phyloP scores from a whole-genome alignment of 2,113 vertebrate species.

The Odontesthes bonariensis region DNA sequence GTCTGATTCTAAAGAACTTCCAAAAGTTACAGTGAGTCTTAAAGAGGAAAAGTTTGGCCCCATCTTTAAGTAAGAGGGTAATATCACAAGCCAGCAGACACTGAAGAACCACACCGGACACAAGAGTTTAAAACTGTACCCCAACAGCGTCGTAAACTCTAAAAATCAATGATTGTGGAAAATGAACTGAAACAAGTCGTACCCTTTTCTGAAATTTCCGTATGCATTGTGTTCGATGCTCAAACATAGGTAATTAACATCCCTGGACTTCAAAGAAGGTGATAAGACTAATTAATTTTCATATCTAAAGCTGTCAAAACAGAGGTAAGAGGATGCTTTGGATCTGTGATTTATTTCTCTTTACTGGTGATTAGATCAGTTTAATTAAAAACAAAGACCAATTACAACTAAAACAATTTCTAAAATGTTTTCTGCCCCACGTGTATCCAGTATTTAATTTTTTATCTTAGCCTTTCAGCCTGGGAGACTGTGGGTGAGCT shows the following conservation, averaged over 20 bases:
- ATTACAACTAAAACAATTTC: constrained; percentile 39
- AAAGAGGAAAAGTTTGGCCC: constrained; percentile 20
- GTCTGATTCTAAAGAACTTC: constrained; percentile 33
- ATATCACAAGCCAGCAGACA: constrained; percentile 23
- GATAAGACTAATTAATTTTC: constrained; percentile 71
- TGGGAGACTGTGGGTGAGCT: background rate
- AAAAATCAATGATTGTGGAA: constrained; percentile 22
- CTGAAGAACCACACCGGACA: background rate
- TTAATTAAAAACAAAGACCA: constrained; percentile 25
- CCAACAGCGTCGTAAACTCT: background rate
- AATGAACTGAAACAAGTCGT: constrained; percentile 21
- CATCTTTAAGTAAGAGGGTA: constrained; percentile 17
- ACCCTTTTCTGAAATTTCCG: constrained; percentile 9
- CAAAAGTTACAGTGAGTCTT: constrained; percentile 27
- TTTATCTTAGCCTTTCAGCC: background rate
- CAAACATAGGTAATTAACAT: constrained; percentile 32
- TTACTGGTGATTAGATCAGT: constrained; percentile 35
- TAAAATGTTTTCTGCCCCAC: constrained; percentile 24
- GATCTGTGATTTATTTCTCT: constrained; percentile 39
- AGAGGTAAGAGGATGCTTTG: constrained; percentile 46
- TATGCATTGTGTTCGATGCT: constrained; percentile 19
- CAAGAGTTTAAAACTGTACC: background rate
- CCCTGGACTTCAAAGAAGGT: constrained; percentile 38
- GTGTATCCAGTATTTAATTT: background rate
- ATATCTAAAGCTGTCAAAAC: constrained; percentile 50